Base-by-base conservation (phyloP, 2,888 invertebrate species). In the Polydrusus pterygomalis region DNA sequence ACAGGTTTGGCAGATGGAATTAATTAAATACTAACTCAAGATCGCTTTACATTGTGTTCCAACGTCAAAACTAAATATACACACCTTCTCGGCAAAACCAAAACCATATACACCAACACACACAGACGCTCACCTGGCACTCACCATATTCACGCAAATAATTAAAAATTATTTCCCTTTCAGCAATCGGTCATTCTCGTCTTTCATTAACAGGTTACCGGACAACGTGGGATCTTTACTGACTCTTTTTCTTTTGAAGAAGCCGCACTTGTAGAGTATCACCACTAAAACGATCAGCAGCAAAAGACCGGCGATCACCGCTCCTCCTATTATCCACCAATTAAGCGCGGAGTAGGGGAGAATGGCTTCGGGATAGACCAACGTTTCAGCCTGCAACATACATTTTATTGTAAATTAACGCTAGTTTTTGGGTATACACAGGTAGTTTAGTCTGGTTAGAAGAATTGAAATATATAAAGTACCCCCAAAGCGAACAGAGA, bases 261-360 rank as follows among this genome's bases (percentile, higher is more conserved):
- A 97, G 67, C 96, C 96, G 69, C 96, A 92, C 89, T 95, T 96
- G 93, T 96, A 96, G 75, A 98, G 89, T 20, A 94, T 90, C 64
- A 95, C 90, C 54, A 95, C 94, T 65, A 98, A 90, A 2, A 96
- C 86, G 45, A 96, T 91, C 43, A 98, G 89, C 18, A 98, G 89
- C 79, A 97, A 85, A 43, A 98, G 89, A 10, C 98, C 98, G 1
- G 93, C 94, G 73, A 96, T 89, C 67, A 96, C 92, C 43, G 97
- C 94, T 64, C 96, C 90, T 79, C 94, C 92, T 78, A 96, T 96
- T 79, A 97, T 93, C 96, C 97, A 97, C 80, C 95, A 89, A 13
- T 95, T 94, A 8, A 96, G 92, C n/a, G 93, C 92, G 20, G 93
- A 91, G 25, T 93, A 92, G 81, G 93, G 92, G 81, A 92, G 93